A percentile compares a stretch with the other conserved stretches of the same genome.
Conservation (phyloP, 2,888 invertebrate species). For the Lepidochrysops patricia region DNA sequence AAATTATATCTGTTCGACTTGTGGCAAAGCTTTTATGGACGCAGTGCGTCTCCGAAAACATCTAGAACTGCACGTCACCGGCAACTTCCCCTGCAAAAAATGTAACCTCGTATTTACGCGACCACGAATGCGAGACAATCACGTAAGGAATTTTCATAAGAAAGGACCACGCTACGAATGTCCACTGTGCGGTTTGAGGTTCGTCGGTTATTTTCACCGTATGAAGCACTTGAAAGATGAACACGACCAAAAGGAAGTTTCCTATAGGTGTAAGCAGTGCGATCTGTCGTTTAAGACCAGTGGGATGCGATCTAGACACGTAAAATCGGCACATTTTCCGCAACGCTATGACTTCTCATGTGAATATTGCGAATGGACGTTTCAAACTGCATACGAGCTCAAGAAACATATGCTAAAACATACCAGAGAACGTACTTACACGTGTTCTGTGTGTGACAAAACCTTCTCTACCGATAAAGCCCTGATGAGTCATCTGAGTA, state of each 20-base stretch:
- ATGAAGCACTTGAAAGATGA: conserved; percentile 56
- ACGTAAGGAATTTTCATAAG: conserved; percentile 56
- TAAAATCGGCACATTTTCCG: conserved; percentile 50
- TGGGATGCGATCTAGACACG: conserved; percentile 50
- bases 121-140: conserved; percentile 29
- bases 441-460: conserved; percentile 51
- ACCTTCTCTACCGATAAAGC: conserved; percentile 48
- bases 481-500: conserved; percentile 46
- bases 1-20: conserved; percentile 59
- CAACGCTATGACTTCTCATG: conserved; percentile 44
- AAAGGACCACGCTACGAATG: conserved; percentile 59
- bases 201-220: conserved; percentile 54
- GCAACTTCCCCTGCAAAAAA: conserved; percentile 54
- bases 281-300: conserved; percentile 55
- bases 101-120: conserved; percentile 51
- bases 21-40: conserved; percentile 65
- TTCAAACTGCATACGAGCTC: conserved; percentile 53
- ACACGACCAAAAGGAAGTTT: conserved; percentile 51
- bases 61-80: conserved; percentile 54
- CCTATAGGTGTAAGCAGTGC: conserved; percentile 52
- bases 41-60: conserved; percentile 57
- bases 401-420: conserved; percentile 58
- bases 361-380: conserved; percentile 51
- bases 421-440: conserved; percentile 48
- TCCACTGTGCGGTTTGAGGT: conserved; percentile 54